Evolutionary conservation across 2,113 vertebrate genomes (phyloP), one percentile per base, ranked within the genome.

Genomic region (Numida meleagris): DNA sequence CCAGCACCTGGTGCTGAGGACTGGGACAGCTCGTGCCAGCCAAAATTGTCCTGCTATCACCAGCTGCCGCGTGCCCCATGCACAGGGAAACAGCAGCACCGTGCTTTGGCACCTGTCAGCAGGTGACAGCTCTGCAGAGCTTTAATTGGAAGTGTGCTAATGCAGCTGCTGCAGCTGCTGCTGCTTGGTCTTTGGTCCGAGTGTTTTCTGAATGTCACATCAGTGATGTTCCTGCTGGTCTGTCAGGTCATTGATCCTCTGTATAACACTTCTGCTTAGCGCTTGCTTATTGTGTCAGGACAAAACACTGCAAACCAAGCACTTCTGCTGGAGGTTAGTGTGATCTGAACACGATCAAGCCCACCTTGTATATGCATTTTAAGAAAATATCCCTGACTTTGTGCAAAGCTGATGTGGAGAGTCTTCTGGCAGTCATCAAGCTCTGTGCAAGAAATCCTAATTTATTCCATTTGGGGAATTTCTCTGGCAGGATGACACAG

Each of bases 401-500:
- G 40, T 85, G 55, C 70, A 79, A 89, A 88, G 48, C 45, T 63
- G 55, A 58, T 67, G 70, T 19, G 29, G 27, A 92, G 29, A 87
- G 10, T 89, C 21, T 91, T 82, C 63, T 84, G 73, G n/a, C 63
- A 92, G 67, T 31, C 63, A 82, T 46, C 78, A 80, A 61, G 67
- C 36, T 48, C 40, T 33, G 45, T 3, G 10, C 79, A 96, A 68
- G 19, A 85, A 82, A 40, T 6, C 57, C 75, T 75, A 66, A 92
- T 85, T 92, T 92, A 89, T 82, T 95, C 89, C 2, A 0, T 92
- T 92, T 86, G 63, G 85, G 84, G 78, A 92, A 66, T 89, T 94
- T 94, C 71, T 76, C 72, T 18, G 17, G 87, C 73, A 92, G 94
- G 87, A 94, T 95, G 87, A 87, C 93, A 96, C 50, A 77, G 84